These are phyloP conservation scores for Habrosyne pyritoides DNA, from an alignment of 2,888 invertebrate genomes.

Conservation along the genomic window DNA sequence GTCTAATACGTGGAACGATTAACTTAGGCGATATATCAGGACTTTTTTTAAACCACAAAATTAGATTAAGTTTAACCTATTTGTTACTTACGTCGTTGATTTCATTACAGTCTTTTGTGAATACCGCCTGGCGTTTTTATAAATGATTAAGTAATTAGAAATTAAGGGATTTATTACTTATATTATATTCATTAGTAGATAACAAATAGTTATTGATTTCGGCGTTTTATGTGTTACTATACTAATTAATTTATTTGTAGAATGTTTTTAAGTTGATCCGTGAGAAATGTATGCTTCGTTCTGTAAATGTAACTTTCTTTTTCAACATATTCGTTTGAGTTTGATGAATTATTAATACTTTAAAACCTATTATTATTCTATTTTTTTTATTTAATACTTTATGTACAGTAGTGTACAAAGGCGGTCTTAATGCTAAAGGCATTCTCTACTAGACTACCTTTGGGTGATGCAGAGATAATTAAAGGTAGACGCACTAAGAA, in stretches of 20 bases:
- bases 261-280: background rate
- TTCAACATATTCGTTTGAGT: background rate
- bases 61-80: constrained; percentile 67
- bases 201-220: background rate
- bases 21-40: constrained; percentile 38
- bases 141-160: constrained; percentile 41
- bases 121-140: constrained; percentile 43
- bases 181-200: background rate
- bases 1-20: constrained; percentile 41
- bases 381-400: too few species aligned
- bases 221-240: background rate
- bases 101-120: constrained; percentile 64
- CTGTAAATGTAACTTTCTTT: background rate
- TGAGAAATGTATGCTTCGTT: background rate
- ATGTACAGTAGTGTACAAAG: too few species aligned
- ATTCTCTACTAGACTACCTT: too few species aligned
- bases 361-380: too few species aligned
- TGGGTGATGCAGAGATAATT: too few species aligned
- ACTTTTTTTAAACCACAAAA: constrained; percentile 47
- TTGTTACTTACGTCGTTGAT: constrained; percentile 65
- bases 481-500: too few species aligned
- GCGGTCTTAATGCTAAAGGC: too few species aligned
- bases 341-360: too few species aligned
- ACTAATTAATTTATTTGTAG: background rate
- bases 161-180: constrained; percentile 13